Base-by-base conservation (phyloP, 1,140 invertebrate genomes). In the Anthonomus grandis region DNA sequence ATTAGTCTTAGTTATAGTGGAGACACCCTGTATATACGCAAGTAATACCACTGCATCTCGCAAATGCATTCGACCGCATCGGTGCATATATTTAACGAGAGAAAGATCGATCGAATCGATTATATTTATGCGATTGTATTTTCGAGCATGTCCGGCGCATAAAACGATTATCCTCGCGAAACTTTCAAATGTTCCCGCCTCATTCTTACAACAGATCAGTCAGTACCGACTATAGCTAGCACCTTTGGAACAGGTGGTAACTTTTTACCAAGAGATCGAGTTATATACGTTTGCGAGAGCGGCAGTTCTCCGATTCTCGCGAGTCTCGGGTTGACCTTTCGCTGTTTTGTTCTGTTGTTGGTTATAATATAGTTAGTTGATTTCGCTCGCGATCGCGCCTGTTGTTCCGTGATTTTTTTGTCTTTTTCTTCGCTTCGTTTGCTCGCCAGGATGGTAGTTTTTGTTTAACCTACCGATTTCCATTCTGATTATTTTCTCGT, bases 241-340 rank as follows among this genome's bases (percentile, higher is more conserved):
- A 54, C 52, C 52, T 54, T 54, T 60, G 57, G 38, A 63, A 60
- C 62, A 60, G 59, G 59, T 64, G 62, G n/a, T n/a, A n/a, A n/a
- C n/a, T 54, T 54, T 54, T 42, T 45, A 37, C 61, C 60, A 57
- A 50, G 55, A 60, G 62, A 64, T 64, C 58, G 59, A 64, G 62
- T 64, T n/a, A n/a, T n/a, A n/a, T 61, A 61, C 62, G 50, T 54
- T 64, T 57, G 51, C 55, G n/a, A n/a, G 49, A 64, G 57, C 52
- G 46, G 55, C 53, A 59, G 63, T 64, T 62, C n/a, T 57, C 55
- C 55, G 59, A 64, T 64, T 59, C 60, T 62, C 63, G 41, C 10
- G 10, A 63, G 63, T 64, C 38, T 46, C 55, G 47, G 45, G 36
- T 61, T 64, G 63, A 64, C 63, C 63, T 64, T 62, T 62, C 60